Evolutionary conservation across 2,888 invertebrate species (phyloP).

Genomic region (Scaptomyza cyrtandrae): DNA sequence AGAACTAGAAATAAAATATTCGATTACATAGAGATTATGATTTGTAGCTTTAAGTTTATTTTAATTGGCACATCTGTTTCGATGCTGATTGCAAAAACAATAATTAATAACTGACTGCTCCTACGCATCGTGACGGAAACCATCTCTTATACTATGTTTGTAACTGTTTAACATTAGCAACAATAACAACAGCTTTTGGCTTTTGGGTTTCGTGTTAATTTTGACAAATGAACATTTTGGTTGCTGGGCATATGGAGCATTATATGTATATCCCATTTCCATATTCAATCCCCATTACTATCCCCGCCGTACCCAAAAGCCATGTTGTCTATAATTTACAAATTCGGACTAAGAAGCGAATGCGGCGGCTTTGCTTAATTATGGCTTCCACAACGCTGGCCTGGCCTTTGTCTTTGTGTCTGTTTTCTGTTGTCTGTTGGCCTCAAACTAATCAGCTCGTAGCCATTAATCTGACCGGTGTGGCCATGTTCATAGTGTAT

Average conservation of each 20-base stretch:
- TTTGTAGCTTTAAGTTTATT: neutral
- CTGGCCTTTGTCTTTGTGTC: conserved; percentile 42
- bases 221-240: conserved; percentile 77
- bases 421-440: conserved; percentile 53
- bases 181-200: conserved; percentile 29
- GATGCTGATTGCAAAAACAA: conserved; percentile 1
- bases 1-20: neutral
- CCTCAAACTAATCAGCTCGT: conserved; percentile 78
- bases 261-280: conserved; percentile 14
- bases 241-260: conserved; percentile 61
- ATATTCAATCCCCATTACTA: neutral
- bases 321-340: conserved; percentile 68
- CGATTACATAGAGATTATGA: no score
- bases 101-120: conserved; percentile 47
- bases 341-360: conserved; percentile 64
- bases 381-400: conserved; percentile 37
- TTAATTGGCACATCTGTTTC: neutral
- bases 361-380: conserved; percentile 63
- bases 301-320: neutral
- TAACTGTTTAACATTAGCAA: conserved; percentile 32
- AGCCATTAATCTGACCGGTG: conserved; percentile 75
- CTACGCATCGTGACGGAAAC: conserved; percentile 36
- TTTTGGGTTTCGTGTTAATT: conserved; percentile 68
- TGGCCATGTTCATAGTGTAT: conserved; percentile 34
- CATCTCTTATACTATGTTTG: conserved; percentile 5